A percentile compares a stretch with the other conserved stretches of the same genome.
Evolutionary conservation across 2,888 invertebrate genomes (phyloP).

Genomic region (Cyclophora punctaria): DNA sequence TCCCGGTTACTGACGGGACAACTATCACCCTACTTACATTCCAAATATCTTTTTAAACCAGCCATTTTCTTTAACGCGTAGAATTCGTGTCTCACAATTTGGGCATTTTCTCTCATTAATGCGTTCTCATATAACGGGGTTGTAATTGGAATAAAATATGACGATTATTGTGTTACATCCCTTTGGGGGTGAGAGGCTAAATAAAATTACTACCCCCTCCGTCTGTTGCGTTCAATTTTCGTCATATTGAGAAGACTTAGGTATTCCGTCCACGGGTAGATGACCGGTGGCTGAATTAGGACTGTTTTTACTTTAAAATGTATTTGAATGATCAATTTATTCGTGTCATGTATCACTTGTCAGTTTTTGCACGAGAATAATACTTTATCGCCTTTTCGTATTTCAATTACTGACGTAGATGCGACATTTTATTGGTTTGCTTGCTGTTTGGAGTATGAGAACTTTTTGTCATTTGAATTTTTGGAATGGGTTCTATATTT

Average conservation of each 20-base stretch:
- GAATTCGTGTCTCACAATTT: no score
- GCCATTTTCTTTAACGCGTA: no score
- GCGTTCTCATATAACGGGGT: constrained; percentile 22
- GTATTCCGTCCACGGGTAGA: constrained; percentile 40
- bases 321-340: constrained; percentile 7
- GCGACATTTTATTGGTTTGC: not conserved
- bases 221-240: constrained; percentile 42
- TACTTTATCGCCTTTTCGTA: constrained; percentile 10
- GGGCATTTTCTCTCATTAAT: no score
- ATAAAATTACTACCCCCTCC: constrained; percentile 49
- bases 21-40: no score
- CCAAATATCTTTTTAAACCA: no score
- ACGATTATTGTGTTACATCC: constrained; percentile 50
- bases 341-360: constrained; percentile 3
- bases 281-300: constrained; percentile 44
- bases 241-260: constrained; percentile 26
- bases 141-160: constrained; percentile 43
- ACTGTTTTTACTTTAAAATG: constrained; percentile 7
- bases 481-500: no score
- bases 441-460: not conserved
- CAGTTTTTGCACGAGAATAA: constrained; percentile 3
- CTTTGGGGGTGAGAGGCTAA: constrained; percentile 35
- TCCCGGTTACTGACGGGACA: no score
- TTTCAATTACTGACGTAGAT: not conserved
- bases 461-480: not conserved